Conservation (phyloP, 2,797 vertebrate genomes). For the Chaenodraco wilsoni region DNA sequence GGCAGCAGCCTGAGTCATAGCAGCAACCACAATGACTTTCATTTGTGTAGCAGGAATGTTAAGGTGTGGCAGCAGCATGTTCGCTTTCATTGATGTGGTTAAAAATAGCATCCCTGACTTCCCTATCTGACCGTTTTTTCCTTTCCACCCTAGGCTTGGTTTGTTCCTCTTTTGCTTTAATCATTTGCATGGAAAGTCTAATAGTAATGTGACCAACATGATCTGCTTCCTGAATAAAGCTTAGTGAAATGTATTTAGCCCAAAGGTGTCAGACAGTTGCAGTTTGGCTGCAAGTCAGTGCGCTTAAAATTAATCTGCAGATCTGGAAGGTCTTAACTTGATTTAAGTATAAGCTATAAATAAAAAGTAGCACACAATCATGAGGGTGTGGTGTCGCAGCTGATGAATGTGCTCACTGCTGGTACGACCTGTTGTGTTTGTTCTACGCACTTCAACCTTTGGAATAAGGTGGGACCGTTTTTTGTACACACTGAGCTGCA, state of each 20-base stretch:
- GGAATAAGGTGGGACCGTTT: conserved; percentile 7
- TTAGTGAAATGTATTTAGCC: too few species aligned
- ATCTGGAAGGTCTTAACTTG: too few species aligned
- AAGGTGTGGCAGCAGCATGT: conserved; percentile 5
- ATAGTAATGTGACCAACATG: too few species aligned
- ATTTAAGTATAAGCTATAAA: too few species aligned
- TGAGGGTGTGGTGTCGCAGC: neutral
- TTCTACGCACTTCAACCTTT: neutral
- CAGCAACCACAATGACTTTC: conserved; percentile 7
- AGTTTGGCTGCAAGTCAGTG: too few species aligned
- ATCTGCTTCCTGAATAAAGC: too few species aligned
- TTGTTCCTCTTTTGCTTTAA: neutral
- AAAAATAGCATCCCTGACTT: neutral
- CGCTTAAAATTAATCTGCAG: too few species aligned
- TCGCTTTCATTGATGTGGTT: neutral
- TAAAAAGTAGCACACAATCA: neutral
- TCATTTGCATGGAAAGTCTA: too few species aligned
- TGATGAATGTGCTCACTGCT: conserved; percentile 12
- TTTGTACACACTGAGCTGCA: conserved; percentile 1
- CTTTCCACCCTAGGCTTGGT: neutral
- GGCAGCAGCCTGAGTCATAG: neutral
- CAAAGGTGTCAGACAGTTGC: too few species aligned
- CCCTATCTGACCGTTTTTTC: conserved; percentile 9
- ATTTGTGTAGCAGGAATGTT: conserved; percentile 3
- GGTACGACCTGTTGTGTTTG: conserved; percentile 29